Evolutionary conservation across 2,797 vertebrate species (phyloP), one percentile per base, ranked within the genome.

Genomic region (Chelmon rostratus): DNA sequence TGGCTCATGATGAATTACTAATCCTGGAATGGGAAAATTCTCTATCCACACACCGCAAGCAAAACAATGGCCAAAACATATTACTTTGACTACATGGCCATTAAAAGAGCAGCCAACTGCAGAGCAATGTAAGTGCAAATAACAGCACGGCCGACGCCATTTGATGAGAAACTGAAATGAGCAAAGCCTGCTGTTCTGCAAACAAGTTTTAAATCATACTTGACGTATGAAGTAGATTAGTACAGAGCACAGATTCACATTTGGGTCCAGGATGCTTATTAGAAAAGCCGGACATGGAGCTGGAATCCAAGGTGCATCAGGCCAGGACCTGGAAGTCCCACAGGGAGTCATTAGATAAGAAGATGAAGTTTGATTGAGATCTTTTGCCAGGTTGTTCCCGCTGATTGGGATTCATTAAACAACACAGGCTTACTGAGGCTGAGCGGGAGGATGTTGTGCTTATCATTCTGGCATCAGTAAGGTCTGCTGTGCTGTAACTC

Each of bases 391-490:
- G 73, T 81, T 87, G 63, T 83, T 89, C 67, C 73, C 33, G 2
- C 81, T 91, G 86, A 93, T 81, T 85, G 76, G 78, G 71, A 82
- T 91, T 91, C 85, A 92, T 93, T 93, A 91, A 91, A 88, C 76
- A 85, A 79, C 82, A 75, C 52, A 33, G 79, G 76, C 72, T 83
- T 90, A 88, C 68, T 85, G 78, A 89, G 74, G 74, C 67, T 80
- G 76, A 89, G 76, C 82, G 74, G 85, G 56, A 74, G 72, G 78
- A 83, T 57, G 78, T 76, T 83, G 40, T 86, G 54, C 91, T 84
- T 76, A 69, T 78, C 73, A 68, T 73, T 61, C 59, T 81, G 75
- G 78, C 78, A 83, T 79, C 65, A 88, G 79, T 89, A 82, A 82
- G 67, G 56, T 84, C 80, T 69, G 69, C 76, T 67, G 70, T 8